Conservation (phyloP, 37 sponge, comb jelly and placozoan species). For the Haliclona indistincta region DNA sequence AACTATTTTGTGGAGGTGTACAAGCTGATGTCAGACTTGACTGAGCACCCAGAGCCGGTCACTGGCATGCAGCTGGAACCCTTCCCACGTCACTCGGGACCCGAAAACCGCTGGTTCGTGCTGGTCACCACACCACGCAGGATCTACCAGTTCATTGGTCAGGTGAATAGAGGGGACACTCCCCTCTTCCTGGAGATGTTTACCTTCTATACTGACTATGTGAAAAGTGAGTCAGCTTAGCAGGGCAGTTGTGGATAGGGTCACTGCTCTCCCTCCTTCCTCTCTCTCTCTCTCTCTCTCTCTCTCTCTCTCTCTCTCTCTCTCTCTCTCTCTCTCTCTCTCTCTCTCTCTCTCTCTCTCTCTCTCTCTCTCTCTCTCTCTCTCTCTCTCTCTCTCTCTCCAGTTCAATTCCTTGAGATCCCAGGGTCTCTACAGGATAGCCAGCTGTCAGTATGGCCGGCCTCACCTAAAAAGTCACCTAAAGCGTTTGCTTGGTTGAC, state of each 20-base stretch:
- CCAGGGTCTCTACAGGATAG: slow-evolving; percentile 63
- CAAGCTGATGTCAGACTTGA: slow-evolving; percentile 39
- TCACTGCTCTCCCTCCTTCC: background rate
- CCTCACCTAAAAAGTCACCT: slow-evolving; percentile 28
- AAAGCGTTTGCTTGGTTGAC: slow-evolving; percentile 84
- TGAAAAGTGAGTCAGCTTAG: slow-evolving; percentile 21
- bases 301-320: slow-evolving; percentile 25
- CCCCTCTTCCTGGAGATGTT: slow-evolving; percentile 53
- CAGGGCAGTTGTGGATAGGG: background rate
- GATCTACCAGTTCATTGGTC: slow-evolving; percentile 91
- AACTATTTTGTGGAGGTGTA: slow-evolving; percentile 27
- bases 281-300: slow-evolving; percentile 13
- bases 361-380: background rate
- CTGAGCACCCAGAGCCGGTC: slow-evolving; percentile 47
- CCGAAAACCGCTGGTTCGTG: slow-evolving; percentile 7
- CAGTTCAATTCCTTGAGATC: slow-evolving; percentile 72
- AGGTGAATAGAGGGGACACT: slow-evolving; percentile 11
- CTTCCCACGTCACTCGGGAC: slow-evolving; percentile 17
- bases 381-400: background rate
- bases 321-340: background rate
- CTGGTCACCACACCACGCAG: slow-evolving; percentile 53
- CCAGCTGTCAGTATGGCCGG: slow-evolving; percentile 68
- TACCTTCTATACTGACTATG: slow-evolving; percentile 23
- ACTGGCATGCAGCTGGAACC: slow-evolving; percentile 49
- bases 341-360: too few species aligned